Conservation (phyloP, 2,113 vertebrate genomes). For the Actinemys pallida region DNA sequence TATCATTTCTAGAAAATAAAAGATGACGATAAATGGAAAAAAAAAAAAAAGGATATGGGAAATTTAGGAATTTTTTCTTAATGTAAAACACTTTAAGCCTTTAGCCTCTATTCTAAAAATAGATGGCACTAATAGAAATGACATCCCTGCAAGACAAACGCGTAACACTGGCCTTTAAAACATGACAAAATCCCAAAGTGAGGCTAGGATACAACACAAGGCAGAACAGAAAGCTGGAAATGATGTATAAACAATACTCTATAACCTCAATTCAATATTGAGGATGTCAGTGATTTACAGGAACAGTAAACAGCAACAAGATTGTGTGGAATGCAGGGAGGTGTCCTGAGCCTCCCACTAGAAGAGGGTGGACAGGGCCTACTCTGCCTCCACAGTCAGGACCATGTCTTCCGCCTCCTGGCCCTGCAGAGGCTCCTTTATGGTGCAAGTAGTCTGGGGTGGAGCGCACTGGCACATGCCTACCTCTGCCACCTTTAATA, state of each 20-base stretch:
- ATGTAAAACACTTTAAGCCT: background rate
- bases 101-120: background rate
- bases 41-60: background rate
- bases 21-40: background rate
- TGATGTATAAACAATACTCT: rapidly evolving
- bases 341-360: too few species aligned
- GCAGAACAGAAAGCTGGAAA: background rate
- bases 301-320: background rate
- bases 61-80: background rate
- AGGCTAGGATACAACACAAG: background rate
- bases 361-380: too few species aligned
- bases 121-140: rapidly evolving
- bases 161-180: background rate
- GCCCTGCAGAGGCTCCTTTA: too few species aligned
- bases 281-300: background rate
- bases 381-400: too few species aligned
- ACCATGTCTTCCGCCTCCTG: too few species aligned
- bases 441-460: too few species aligned
- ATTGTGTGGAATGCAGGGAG: background rate
- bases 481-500: too few species aligned
- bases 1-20: background rate
- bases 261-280: background rate
- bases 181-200: background rate
- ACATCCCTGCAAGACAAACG: background rate
- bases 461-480: too few species aligned